Conservation (phyloP, 92 coral and sea anemone genomes). For the Phenganax stokvisi region DNA sequence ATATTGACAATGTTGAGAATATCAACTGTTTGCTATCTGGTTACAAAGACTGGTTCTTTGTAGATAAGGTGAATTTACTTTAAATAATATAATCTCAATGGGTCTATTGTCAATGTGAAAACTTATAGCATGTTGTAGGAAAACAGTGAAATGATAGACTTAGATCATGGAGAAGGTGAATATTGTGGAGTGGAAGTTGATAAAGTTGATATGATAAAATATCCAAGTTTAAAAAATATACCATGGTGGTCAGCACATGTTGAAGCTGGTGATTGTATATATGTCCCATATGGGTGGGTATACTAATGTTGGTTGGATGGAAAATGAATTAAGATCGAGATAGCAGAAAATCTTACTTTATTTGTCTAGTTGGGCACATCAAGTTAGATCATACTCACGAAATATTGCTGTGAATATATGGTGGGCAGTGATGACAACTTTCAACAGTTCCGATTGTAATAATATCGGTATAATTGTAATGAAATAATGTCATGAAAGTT, state of each 20-base stretch:
- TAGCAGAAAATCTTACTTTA: neutral
- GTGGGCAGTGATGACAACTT: slow-evolving; percentile 73
- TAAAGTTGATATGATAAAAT: slow-evolving; percentile 75
- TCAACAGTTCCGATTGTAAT: slow-evolving; percentile 71
- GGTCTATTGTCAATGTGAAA: neutral
- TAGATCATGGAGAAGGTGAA: slow-evolving; percentile 86
- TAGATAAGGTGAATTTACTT: slow-evolving; percentile 57
- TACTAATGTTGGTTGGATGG: neutral
- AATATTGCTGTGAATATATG: slow-evolving; percentile 93
- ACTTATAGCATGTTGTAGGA: slow-evolving; percentile 36
- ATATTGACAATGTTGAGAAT: slow-evolving; percentile 84
- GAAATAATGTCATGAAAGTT: neutral
- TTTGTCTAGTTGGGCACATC: slow-evolving; percentile 79
- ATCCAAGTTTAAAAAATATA: slow-evolving; percentile 59
- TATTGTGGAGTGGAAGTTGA: slow-evolving; percentile 89
- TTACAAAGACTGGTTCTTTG: slow-evolving; percentile 77
- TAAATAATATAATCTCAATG: neutral
- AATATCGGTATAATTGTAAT: slow-evolving; percentile 18
- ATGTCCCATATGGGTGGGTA: slow-evolving; percentile 86
- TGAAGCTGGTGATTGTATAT: slow-evolving; percentile 82
- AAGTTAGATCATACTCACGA: slow-evolving; percentile 69
- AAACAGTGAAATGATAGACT: slow-evolving; percentile 59
- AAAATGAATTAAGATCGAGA: neutral
- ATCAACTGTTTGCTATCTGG: slow-evolving; percentile 90
- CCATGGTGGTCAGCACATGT: slow-evolving; percentile 89